Evolutionary conservation across 1,140 invertebrate genomes (phyloP).

Genomic region (Proales similis): DNA sequence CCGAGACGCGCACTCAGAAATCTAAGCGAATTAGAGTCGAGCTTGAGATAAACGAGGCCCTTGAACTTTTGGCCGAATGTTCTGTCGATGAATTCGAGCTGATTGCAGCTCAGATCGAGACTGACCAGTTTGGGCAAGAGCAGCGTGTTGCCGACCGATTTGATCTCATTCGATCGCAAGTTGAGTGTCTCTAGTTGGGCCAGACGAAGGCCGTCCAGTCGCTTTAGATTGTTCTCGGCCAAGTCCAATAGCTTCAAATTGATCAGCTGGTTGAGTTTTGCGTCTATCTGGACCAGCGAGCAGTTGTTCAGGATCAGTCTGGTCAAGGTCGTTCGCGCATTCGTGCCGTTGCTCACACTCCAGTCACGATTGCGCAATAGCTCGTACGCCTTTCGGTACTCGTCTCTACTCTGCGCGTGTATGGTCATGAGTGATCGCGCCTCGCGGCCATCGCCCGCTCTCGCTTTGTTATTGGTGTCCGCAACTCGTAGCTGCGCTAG

Average conservation of each 20-base stretch:
- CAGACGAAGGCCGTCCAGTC: constrained; percentile 2
- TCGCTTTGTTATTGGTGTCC: too few relatives aligned
- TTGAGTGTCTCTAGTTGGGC: background rate
- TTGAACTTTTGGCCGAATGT: constrained; percentile 24
- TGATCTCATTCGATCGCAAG: constrained; percentile 18
- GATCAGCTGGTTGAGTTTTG: background rate
- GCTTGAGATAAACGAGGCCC: background rate
- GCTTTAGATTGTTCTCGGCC: constrained; percentile 3
- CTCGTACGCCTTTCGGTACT: too few relatives aligned
- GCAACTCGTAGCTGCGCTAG: too few relatives aligned
- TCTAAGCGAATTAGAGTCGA: constrained; percentile 18
- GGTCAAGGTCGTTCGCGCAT: too few relatives aligned
- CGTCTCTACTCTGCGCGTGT: too few relatives aligned
- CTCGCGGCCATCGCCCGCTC: too few relatives aligned
- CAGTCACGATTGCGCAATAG: too few relatives aligned
- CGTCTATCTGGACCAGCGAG: constrained; percentile 7
- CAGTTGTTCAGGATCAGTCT: constrained; percentile 32
- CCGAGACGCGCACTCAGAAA: background rate
- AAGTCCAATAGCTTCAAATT: constrained; percentile 25
- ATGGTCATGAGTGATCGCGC: too few relatives aligned
- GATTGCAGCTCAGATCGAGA: constrained; percentile 16
- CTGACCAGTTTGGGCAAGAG: constrained; percentile 11
- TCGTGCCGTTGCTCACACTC: too few relatives aligned
- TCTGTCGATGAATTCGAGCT: constrained; percentile 18
- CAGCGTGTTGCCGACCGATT: background rate